Base-by-base conservation (phyloP, 2,797 vertebrate species). In the Varecia variegata region DNA sequence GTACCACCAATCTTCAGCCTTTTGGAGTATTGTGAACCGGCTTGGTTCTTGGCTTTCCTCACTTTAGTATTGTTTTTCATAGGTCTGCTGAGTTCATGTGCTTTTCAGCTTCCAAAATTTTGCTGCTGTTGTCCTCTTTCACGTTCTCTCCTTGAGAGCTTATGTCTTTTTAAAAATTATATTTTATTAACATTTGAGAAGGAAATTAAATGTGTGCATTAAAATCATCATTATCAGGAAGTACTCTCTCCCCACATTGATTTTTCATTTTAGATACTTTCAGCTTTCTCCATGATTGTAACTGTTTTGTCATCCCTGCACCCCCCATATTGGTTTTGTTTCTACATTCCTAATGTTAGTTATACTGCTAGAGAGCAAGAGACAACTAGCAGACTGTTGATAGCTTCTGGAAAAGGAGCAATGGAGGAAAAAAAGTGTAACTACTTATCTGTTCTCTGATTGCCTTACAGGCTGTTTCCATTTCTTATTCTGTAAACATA, bases 401-500 rank as follows among this genome's bases (percentile, higher is more conserved):
- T 15, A 77, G 40, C n/a, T 94, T 86, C 40, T 90, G n/a, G 80
- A 91, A 91, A 85, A 79, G 79, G 0, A 93, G 83, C 18, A 76
- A 52, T 7, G 40, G 17, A 73, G 32, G 38, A 94, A 85, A 83
- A 68, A 77, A 89, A 27, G 17, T 40, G 21, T 32, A 73, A 97
- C 30, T 54, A 85, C 13, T 17, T 82, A 79, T 68, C 38, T 91
- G 43, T 94, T 94, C 23, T 94, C 68, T 79, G 45, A 85, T 0
- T 92, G 76, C n/a, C 30, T 54, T 83, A 45, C 58, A 52, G 8
- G 7, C 35, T 54, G 9, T 67, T 96, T 95, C 74, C 43, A 30
- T 54, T 88, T 77, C 50, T 43, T 93, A 73, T 70, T 87, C 43
- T 94, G 43, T 80, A 94, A 94, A 92, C 50, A 88, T 62, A 81